A percentile compares a stretch with the other conserved stretches of the same genome.
Conservation (phyloP, 2,113 vertebrate genomes). For the Carassius carassius region DNA sequence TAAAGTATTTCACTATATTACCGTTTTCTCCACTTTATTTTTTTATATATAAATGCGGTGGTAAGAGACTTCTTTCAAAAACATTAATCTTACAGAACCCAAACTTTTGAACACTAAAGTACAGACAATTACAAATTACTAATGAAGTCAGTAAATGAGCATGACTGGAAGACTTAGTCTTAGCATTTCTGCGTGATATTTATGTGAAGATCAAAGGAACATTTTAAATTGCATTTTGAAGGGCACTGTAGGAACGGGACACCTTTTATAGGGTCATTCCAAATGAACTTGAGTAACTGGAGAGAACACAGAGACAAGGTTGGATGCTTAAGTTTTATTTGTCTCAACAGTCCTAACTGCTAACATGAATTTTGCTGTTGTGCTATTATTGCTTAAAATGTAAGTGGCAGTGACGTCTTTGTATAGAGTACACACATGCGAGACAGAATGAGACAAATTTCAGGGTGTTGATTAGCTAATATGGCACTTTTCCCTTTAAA, state of each 20-base stretch:
- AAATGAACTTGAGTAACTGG: not conserved
- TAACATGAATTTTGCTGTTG: not conserved
- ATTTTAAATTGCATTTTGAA: not conserved
- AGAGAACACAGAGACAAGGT: not conserved
- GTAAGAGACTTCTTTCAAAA: too few species aligned
- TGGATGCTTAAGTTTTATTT: not conserved
- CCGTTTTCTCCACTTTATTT: too few species aligned
- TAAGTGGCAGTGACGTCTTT: not conserved
- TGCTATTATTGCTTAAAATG: not conserved
- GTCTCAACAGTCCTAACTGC: not conserved
- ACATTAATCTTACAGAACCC: too few species aligned
- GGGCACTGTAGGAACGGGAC: not conserved
- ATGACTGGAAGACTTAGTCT: not conserved
- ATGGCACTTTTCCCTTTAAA: not conserved
- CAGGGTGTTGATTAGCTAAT: not conserved
- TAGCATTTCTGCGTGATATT: not conserved
- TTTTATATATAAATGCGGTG: too few species aligned
- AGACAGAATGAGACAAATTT: not conserved
- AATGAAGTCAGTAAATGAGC: not conserved
- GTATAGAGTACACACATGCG: not conserved
- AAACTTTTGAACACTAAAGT: too few species aligned
- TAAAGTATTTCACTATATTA: too few species aligned
- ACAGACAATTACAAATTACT: not conserved
- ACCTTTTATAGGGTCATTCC: slow-evolving; percentile 1
- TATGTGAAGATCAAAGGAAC: not conserved